Conservation (phyloP, 1,140 invertebrate species). For the Saccostrea echinata region DNA sequence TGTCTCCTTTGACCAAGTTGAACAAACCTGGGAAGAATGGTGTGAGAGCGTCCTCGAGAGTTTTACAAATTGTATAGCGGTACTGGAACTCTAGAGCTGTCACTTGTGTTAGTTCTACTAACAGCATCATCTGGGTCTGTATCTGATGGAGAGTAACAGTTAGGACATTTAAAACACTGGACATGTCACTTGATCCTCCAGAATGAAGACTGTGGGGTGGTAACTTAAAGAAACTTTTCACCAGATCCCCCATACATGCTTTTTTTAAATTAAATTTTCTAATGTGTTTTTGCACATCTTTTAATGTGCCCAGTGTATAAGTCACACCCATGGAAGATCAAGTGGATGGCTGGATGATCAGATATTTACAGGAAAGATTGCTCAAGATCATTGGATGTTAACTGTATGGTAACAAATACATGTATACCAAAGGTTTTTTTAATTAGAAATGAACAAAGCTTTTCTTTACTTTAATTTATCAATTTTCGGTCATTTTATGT, state of each 20-base stretch:
- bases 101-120: slow-evolving; percentile 61
- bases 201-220: neutral
- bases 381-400: slow-evolving; percentile 14
- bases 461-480: neutral
- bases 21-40: slow-evolving; percentile 69
- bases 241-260: too few relatives aligned
- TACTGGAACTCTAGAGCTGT: slow-evolving; percentile 63
- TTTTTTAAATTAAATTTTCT: neutral
- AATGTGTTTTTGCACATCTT: neutral
- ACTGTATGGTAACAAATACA: neutral
- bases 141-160: slow-evolving; percentile 55
- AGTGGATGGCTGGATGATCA: neutral
- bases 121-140: slow-evolving; percentile 64
- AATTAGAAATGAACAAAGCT: neutral
- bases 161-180: neutral
- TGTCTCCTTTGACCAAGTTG: neutral
- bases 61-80: slow-evolving; percentile 65
- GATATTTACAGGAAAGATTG: neutral
- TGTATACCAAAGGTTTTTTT: too few relatives aligned
- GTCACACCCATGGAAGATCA: neutral
- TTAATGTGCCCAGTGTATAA: neutral
- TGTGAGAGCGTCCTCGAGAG: slow-evolving; percentile 56
- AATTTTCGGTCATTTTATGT: neutral
- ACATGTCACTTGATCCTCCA: neutral
- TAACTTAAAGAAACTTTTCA: neutral